Conservation (phyloP, 2,113 vertebrate species). For the Maylandia zebra region DNA sequence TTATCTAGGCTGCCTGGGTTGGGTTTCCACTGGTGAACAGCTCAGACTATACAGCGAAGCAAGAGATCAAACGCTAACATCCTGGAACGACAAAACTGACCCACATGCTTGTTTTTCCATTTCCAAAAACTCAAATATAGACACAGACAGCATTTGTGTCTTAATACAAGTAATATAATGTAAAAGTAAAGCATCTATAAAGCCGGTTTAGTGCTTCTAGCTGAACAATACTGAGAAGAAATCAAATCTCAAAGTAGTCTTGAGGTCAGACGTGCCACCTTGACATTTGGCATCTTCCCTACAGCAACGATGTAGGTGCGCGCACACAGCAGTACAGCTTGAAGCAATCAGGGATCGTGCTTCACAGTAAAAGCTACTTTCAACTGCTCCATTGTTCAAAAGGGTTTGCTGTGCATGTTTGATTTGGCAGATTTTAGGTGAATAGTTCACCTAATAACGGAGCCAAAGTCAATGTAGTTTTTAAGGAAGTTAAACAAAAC, state of each 20-base stretch:
- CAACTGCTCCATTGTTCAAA: not conserved
- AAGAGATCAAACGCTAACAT: constrained; percentile 15
- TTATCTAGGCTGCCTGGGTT: constrained; percentile 57
- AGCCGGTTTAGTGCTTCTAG: not conserved
- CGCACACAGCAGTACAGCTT: not conserved
- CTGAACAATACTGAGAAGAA: not conserved
- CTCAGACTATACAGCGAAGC: constrained; percentile 17
- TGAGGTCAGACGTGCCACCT: not conserved
- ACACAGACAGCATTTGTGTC: not conserved
- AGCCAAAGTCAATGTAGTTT: accelerated
- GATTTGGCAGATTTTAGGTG: not conserved
- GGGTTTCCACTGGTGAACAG: constrained; percentile 47
- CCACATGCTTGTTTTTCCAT: not conserved
- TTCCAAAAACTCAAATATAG: not conserved
- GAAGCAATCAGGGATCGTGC: not conserved
- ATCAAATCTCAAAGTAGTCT: not conserved
- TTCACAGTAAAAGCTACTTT: not conserved
- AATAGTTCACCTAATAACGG: accelerated
- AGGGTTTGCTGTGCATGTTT: not conserved
- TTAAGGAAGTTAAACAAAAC: not conserved
- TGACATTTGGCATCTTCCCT: constrained; percentile 28
- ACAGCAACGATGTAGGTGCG: not conserved
- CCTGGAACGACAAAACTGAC: not conserved
- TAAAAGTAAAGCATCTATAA: not conserved
- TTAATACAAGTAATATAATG: not conserved